Evolutionary conservation across 2,797 vertebrate genomes (phyloP), one percentile per base, ranked within the genome.

Genomic region (Tarsius wallacei): DNA sequence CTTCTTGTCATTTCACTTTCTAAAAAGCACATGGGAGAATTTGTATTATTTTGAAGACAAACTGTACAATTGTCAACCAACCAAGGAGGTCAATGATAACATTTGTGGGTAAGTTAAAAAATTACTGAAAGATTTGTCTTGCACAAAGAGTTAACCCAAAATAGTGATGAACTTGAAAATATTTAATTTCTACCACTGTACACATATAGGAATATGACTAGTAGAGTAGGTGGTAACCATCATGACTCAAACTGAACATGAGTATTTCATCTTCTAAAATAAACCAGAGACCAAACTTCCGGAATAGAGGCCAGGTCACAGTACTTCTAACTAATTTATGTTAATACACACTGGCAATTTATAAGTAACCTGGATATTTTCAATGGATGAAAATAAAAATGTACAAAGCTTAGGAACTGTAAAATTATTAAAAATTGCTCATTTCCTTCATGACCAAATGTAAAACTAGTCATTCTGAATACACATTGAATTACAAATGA

Each of bases 161-260:
- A 74, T 14, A 57, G 33, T 24, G 49, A 68, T 5, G 15, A 91
- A 77, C 24, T 31, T 74, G 13, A 61, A 84, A 47, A 24, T 61
- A 86, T 33, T 87, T 94, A 85, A 24, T 0, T 61, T 71, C 42
- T 17, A 26, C 31, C 82, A 57, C 89, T 51, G 55, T 0, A 80
- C 83, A 96, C 1, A 0, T 1, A 3, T 17, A 5, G 1, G 31
- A 81, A 49, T 24, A 22, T 15, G n/a, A 57, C 14, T 74, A 53
- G 15, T 19, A 81, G 0, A 0, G 0, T 78, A 61, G 74, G 36
- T 33, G 0, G 2, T 36, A 70, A 76, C 31, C 61, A 61, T 0
- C 1, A 66, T 7, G 80, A 96, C 83, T 96, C 78, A 94, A 49
- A 42, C 2, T 76, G 15, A 95, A 78, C 74, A 3, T 64, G 21